phyloP scores from a whole-genome alignment of 1,140 invertebrate genomes.

The Tribolium madens region DNA sequence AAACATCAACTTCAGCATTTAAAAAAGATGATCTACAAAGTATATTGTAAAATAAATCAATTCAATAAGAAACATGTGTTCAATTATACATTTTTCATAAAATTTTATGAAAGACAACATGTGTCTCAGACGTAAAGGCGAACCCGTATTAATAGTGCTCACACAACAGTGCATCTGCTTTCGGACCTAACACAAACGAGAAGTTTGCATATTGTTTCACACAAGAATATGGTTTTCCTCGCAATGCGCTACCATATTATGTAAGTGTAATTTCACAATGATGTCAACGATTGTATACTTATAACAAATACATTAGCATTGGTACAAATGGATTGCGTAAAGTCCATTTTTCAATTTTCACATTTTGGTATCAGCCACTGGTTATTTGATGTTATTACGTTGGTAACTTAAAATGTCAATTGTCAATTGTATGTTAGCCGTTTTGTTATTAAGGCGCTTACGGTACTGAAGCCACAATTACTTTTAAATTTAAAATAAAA shows the following conservation, averaged over 20 bases:
- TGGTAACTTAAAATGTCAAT: too few species aligned
- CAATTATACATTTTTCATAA: slow-evolving; percentile 30
- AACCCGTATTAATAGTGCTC: slow-evolving; percentile 26
- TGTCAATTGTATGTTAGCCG: too few species aligned
- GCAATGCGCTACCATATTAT: neutral
- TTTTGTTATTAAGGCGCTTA: too few species aligned
- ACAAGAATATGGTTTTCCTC: neutral
- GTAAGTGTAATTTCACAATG: too few species aligned
- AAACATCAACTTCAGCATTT: neutral
- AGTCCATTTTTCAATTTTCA: too few species aligned
- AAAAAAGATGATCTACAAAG: neutral
- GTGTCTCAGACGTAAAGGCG: slow-evolving; percentile 29
- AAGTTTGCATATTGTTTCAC: slow-evolving; percentile 22
- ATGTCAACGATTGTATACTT: too few species aligned
- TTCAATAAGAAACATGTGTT: neutral
- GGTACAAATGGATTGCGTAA: too few species aligned
- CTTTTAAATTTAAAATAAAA: too few species aligned
- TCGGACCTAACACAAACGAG: slow-evolving; percentile 4
- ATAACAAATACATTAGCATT: too few species aligned
- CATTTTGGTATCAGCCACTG: too few species aligned
- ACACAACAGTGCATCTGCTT: neutral
- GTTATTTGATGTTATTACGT: too few species aligned
- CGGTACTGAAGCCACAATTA: too few species aligned
- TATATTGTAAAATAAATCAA: neutral
- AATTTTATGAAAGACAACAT: slow-evolving; percentile 30